A percentile compares a stretch with the other conserved stretches of the same genome.
Evolutionary conservation across 2,888 invertebrate species (phyloP).

Genomic region (Drosophila neotestacea): DNA sequence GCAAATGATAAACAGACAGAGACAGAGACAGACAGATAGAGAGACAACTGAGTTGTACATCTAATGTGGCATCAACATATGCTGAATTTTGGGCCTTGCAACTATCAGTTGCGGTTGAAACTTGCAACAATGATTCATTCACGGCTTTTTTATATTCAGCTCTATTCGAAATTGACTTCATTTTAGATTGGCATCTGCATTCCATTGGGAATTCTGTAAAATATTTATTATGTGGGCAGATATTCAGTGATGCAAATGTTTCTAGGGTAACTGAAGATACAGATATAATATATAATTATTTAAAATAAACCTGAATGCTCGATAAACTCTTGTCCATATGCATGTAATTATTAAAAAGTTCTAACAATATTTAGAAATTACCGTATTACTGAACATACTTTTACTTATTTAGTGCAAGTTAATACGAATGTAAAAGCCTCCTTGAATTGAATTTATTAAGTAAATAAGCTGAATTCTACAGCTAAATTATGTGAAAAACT

Average conservation of each 20-base stretch:
- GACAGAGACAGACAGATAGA: background rate
- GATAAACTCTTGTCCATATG: background rate
- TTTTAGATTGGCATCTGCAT: slow-evolving; percentile 71
- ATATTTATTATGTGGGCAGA: slow-evolving; percentile 2
- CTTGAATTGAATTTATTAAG: too few relatives aligned
- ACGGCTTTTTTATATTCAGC: background rate
- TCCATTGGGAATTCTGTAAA: slow-evolving; percentile 21
- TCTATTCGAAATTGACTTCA: slow-evolving; percentile 60
- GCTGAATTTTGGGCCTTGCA: slow-evolving; percentile 66
- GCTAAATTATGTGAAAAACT: too few relatives aligned
- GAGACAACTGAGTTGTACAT: slow-evolving; percentile 84
- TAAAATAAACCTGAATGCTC: background rate
- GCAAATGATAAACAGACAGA: slow-evolving; percentile 52
- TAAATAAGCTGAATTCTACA: too few relatives aligned
- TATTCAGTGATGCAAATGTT: background rate
- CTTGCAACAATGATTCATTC: slow-evolving; percentile 14
- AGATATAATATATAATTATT: background rate
- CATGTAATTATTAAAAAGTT: background rate
- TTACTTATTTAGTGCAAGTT: too few relatives aligned
- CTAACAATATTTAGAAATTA: background rate
- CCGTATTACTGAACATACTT: too few relatives aligned
- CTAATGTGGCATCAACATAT: slow-evolving; percentile 86
- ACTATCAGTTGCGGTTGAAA: slow-evolving; percentile 69
- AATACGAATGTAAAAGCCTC: too few relatives aligned
- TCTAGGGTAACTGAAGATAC: background rate